Evolutionary conservation across 2,888 invertebrate genomes (phyloP).

Genomic region (Agrotis segetum): DNA sequence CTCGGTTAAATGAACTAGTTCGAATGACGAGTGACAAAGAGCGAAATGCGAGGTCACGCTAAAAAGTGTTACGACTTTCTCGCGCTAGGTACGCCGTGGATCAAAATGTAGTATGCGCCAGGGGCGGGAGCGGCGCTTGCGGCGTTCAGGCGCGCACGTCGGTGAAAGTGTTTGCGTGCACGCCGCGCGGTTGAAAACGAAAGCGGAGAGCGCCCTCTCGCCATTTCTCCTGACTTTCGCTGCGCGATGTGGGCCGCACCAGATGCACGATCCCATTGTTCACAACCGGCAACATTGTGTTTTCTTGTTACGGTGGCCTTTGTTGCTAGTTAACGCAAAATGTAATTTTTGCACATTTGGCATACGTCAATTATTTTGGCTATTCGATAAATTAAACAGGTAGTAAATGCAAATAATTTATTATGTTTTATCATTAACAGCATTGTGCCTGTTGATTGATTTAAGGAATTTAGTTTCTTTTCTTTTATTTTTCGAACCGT

Average conservation of each 20-base stretch:
- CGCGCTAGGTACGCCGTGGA: constrained; percentile 79
- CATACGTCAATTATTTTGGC: background rate
- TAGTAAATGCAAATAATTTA: background rate
- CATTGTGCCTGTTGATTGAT: constrained; percentile 22
- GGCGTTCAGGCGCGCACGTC: constrained; percentile 82
- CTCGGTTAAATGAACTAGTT: constrained; percentile 87
- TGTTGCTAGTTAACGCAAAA: constrained; percentile 17
- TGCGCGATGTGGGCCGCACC: constrained; percentile 87
- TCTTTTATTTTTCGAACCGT: background rate
- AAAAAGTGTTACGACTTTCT: constrained; percentile 91
- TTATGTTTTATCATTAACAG: background rate
- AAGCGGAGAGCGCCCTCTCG: constrained; percentile 90
- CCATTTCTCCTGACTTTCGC: constrained; percentile 91
- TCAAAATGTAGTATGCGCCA: constrained; percentile 84
- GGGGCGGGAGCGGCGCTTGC: constrained; percentile 82
- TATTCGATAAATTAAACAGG: background rate
- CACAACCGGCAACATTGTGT: constrained; percentile 72
- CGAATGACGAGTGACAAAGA: constrained; percentile 87
- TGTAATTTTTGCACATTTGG: constrained; percentile 3
- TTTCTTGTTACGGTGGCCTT: constrained; percentile 55
- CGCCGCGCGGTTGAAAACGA: constrained; percentile 89
- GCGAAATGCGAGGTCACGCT: constrained; percentile 88
- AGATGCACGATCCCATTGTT: constrained; percentile 88
- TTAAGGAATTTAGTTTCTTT: background rate
- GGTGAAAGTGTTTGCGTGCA: constrained; percentile 89